Base-by-base conservation (phyloP, 1,140 invertebrate species). In the Dendroctonus ponderosae region DNA sequence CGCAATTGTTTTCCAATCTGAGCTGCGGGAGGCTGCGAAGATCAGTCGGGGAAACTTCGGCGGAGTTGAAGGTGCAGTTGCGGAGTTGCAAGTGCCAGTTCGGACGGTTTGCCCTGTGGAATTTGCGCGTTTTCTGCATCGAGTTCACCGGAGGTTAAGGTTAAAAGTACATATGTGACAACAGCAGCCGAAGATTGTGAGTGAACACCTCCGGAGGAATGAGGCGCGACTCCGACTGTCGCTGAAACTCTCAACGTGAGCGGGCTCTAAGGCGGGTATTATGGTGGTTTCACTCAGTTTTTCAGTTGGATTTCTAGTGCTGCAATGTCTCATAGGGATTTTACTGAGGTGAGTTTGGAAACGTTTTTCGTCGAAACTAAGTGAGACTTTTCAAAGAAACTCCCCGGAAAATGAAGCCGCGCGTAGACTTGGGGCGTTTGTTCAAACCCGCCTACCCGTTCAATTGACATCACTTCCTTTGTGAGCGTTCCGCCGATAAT, bases 301-400 rank as follows among this genome's bases (percentile, higher is more conserved):
- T 11, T 7, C n/a, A 26, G 26, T 53, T 46, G 6, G n/a, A 44
- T 43, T 57, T 38, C 26, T 41, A 48, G 65, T 68, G 59, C 41
- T 67, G 42, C 38, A 40, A 77, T 77, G 76, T 77, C 75, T n/a
- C 76, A 78, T 70, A 70, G 76, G 59, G 75, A 78, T 73, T 78
- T 77, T 73, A 77, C 77, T 43, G 76, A 77, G 73, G 77, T 77
- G 67, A 56, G 70, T 64, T 41, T 38, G 7, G 9, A 15, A 46
- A 46, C 9, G 12, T 46, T 12, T 46, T 11, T 44, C 7, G 43
- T 7, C 43, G 43, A 7, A 7, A 44, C 43, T n/a, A 44, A 44
- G 43, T 44, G 43, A 7, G n/a, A 44, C 43, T 7, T 44, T 44
- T 44, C 43, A n/a, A 7, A 7, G n/a, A 7, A 44, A 44, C n/a